These are phyloP conservation scores for Ictalurus furcatus DNA, from an alignment of 2,113 vertebrate species.

Conservation along the genomic window DNA sequence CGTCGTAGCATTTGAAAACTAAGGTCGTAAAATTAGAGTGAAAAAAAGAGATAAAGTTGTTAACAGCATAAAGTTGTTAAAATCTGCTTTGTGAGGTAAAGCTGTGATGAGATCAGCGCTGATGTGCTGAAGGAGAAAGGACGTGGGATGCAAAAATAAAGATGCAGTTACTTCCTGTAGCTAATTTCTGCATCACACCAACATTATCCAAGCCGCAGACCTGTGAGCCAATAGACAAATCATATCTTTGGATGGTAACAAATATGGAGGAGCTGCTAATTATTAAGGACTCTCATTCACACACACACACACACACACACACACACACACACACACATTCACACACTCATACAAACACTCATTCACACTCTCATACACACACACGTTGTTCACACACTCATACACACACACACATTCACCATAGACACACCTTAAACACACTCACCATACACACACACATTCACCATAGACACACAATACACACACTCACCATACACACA, in stretches of 20 bases:
- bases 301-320: neutral
- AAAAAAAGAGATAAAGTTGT: neutral
- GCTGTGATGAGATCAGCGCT: neutral
- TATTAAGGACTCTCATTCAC: neutral
- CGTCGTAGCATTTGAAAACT: neutral
- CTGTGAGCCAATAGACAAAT: no score
- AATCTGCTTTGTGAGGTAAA: no score
- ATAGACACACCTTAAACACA: no score
- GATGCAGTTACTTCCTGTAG: neutral
- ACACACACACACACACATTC: no score
- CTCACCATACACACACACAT: no score
- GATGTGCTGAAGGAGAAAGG: neutral
- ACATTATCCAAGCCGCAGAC: no score
- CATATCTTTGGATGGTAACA: no score
- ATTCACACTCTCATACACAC: neutral
- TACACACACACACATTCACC: no score
- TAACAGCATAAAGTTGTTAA: no score
- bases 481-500: no score
- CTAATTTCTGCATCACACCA: neutral
- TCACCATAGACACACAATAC: neutral
- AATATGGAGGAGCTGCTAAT: no score
- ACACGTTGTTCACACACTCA: no score
- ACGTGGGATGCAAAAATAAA: neutral
- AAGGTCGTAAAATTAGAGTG: neutral
- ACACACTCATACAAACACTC: neutral